Percentiles rank a stretch among this genome's conserved stretches.
phyloP scores from a whole-genome alignment of 2,113 vertebrate species.

The Hystrix cristata region DNA sequence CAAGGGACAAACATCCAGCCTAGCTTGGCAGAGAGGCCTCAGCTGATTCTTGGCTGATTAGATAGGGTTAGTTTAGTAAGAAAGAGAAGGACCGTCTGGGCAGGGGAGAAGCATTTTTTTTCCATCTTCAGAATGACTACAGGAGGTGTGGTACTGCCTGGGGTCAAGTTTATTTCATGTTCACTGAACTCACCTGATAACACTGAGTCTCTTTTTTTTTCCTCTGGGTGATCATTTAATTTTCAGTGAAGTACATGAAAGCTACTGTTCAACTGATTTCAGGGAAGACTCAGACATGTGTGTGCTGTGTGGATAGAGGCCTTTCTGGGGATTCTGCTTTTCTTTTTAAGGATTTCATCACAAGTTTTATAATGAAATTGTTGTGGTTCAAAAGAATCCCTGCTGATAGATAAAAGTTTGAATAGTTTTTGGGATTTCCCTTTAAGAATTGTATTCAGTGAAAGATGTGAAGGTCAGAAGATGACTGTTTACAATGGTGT shows the following conservation, averaged over 20 bases:
- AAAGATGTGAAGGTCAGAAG: conserved; percentile 70
- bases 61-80: not conserved
- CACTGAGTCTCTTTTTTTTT: not conserved
- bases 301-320: not conserved
- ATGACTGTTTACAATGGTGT: conserved; percentile 63
- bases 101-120: not conserved
- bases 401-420: not conserved
- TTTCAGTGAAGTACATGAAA: conserved; percentile 51
- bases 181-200: not conserved
- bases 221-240: conserved; percentile 4
- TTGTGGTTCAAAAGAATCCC: conserved; percentile 61
- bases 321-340: not conserved
- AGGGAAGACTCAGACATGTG: not conserved
- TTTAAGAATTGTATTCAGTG: conserved; percentile 67
- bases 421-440: conserved; percentile 63
- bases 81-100: not conserved
- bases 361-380: conserved; percentile 57
- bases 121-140: not conserved
- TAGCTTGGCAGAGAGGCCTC: not conserved
- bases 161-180: not conserved
- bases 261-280: not conserved
- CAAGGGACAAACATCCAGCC: not conserved
- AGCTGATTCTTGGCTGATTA: not conserved
- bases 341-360: conserved; percentile 39
- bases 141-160: not conserved